Conservation (phyloP, 2,888 invertebrate genomes). For the Cheilosia vulpina region DNA sequence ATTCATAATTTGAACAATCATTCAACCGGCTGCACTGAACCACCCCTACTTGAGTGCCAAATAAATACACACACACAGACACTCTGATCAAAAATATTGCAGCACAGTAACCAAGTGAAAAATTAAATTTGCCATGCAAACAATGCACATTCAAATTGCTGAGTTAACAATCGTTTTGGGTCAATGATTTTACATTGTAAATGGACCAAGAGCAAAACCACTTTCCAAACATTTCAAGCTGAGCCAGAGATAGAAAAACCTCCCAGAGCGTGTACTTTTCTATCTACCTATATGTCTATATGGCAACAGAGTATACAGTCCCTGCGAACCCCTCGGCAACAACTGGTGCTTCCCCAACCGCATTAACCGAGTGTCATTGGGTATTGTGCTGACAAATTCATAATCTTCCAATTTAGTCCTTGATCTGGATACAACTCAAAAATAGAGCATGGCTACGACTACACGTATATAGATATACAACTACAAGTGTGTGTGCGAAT, state of each 20-base stretch:
- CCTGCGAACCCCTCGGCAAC: conserved; percentile 15
- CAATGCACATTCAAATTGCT: conserved; percentile 69
- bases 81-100: conserved; percentile 5
- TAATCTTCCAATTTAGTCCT: conserved; percentile 75
- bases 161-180: conserved; percentile 71
- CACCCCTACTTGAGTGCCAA: background rate
- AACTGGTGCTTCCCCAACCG: conserved; percentile 54
- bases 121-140: conserved; percentile 66
- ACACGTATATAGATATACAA: background rate
- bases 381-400: conserved; percentile 74
- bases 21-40: conserved; percentile 45
- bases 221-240: conserved; percentile 20
- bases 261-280: background rate
- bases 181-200: conserved; percentile 62
- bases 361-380: conserved; percentile 67
- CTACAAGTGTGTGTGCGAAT: conserved; percentile 34
- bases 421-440: conserved; percentile 73
- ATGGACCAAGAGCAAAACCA: conserved; percentile 64
- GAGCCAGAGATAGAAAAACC: conserved; percentile 8
- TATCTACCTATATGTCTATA: background rate
- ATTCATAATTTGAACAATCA: conserved; percentile 31
- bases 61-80: conserved; percentile 23
- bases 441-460: conserved; percentile 52
- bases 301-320: conserved; percentile 38
- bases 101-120: conserved; percentile 52